Evolutionary conservation across 1,140 invertebrate genomes (phyloP).

Genomic region (Sycophila sp.): DNA sequence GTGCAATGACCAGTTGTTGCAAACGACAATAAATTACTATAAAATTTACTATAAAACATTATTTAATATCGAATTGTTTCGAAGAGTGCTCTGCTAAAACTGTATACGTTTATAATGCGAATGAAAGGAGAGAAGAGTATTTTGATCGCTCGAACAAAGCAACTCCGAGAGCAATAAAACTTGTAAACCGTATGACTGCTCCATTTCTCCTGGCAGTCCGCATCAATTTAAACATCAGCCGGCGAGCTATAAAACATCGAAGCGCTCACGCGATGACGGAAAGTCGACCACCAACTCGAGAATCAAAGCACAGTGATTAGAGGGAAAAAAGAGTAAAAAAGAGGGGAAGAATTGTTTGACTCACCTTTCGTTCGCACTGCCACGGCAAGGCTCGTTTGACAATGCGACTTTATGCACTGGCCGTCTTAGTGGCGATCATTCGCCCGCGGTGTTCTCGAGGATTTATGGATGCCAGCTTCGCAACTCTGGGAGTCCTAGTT

Average conservation of each 20-base stretch:
- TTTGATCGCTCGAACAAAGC: background rate
- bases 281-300: too few species aligned
- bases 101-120: too few species aligned
- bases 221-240: background rate
- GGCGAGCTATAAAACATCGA: too few species aligned
- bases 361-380: background rate
- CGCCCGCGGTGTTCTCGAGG: background rate
- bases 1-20: too few species aligned
- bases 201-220: background rate
- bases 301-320: too few species aligned
- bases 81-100: too few species aligned
- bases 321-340: background rate
- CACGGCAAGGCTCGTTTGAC: constrained; percentile 4
- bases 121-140: too few species aligned
- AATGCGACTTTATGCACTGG: constrained; percentile 15
- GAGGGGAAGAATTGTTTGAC: background rate
- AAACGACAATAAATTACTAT: too few species aligned
- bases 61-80: too few species aligned
- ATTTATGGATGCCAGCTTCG: background rate
- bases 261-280: background rate
- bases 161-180: background rate
- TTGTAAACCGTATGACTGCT: too few species aligned
- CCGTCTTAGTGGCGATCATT: constrained; percentile 22
- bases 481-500: background rate
- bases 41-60: too few species aligned